These are phyloP conservation scores for Drosophila fungiperda DNA, from an alignment of 2,888 invertebrate species.

Conservation along the genomic window DNA sequence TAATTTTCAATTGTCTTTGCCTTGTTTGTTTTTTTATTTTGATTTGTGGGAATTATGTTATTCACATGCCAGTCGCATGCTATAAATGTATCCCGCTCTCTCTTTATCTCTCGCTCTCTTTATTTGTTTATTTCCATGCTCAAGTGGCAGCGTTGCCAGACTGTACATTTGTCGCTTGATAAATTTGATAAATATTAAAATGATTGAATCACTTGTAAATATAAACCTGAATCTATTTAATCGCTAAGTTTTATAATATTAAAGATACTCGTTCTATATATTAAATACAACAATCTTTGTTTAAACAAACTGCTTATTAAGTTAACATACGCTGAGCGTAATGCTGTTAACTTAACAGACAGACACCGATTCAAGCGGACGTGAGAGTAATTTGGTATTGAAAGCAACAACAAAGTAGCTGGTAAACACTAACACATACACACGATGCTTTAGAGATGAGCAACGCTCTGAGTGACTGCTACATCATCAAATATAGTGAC, in stretches of 20 bases:
- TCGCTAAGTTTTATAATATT: neutral
- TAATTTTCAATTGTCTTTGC: slow-evolving; percentile 40
- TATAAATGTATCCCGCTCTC: slow-evolving; percentile 24
- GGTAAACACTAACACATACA: slow-evolving; percentile 53
- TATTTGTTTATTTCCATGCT: slow-evolving; percentile 15
- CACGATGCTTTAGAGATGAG: slow-evolving; percentile 30
- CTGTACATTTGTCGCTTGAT: neutral
- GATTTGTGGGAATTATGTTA: slow-evolving; percentile 45
- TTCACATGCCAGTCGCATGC: slow-evolving; percentile 36
- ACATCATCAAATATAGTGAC: neutral
- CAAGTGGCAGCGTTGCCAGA: slow-evolving; percentile 48
- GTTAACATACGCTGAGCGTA: slow-evolving; percentile 32
- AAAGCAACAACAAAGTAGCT: slow-evolving; percentile 50
- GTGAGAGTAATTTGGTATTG: slow-evolving; percentile 37
- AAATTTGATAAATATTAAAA: neutral
- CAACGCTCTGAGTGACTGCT: slow-evolving; percentile 6
- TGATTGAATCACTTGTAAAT: neutral
- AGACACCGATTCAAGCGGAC: slow-evolving; percentile 28
- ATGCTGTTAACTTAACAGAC: slow-evolving; percentile 55
- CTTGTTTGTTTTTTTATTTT: slow-evolving; percentile 32
- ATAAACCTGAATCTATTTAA: neutral
- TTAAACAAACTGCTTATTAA: neutral
- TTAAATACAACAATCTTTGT: neutral
- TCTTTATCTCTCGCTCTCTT: neutral
- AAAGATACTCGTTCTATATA: neutral